A percentile compares a stretch with the other conserved stretches of the same genome.
Conservation (phyloP, 2,113 vertebrate species). For the Ciconia maguari region DNA sequence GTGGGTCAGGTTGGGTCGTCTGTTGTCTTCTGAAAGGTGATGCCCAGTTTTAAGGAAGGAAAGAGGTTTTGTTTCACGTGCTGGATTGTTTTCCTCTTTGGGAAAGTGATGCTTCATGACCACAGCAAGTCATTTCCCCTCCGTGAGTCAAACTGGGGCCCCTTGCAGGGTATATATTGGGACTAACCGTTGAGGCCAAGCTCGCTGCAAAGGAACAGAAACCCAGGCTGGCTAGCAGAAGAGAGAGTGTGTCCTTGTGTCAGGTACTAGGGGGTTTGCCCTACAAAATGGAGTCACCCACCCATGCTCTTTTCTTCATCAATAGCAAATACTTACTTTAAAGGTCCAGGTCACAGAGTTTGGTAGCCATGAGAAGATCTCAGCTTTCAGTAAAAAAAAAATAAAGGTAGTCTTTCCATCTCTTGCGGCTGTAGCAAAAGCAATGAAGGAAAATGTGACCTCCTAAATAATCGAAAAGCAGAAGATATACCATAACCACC, state of each 20-base stretch:
- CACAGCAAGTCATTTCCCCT: slow-evolving; percentile 3
- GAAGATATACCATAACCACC: background rate
- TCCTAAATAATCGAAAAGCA: background rate
- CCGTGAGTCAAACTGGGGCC: background rate
- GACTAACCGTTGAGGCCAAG: background rate
- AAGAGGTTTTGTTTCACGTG: background rate
- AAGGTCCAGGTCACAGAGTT: background rate
- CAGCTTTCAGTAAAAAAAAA: background rate
- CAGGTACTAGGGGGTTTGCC: background rate
- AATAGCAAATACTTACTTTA: background rate
- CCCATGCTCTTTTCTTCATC: background rate
- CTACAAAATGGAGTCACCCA: accelerated
- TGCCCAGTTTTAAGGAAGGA: background rate
- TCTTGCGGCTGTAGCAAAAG: background rate
- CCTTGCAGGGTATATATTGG: background rate
- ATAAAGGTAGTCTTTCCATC: background rate
- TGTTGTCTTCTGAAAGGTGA: background rate
- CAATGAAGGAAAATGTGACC: background rate
- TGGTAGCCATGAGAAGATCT: background rate
- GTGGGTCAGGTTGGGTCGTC: background rate
- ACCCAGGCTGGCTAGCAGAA: background rate
- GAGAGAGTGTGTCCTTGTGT: background rate
- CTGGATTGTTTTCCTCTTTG: background rate
- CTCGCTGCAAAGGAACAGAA: background rate
- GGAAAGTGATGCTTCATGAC: background rate